These are phyloP conservation scores for Sander vitreus DNA, from an alignment of 2,113 vertebrate species.

Conservation along the genomic window DNA sequence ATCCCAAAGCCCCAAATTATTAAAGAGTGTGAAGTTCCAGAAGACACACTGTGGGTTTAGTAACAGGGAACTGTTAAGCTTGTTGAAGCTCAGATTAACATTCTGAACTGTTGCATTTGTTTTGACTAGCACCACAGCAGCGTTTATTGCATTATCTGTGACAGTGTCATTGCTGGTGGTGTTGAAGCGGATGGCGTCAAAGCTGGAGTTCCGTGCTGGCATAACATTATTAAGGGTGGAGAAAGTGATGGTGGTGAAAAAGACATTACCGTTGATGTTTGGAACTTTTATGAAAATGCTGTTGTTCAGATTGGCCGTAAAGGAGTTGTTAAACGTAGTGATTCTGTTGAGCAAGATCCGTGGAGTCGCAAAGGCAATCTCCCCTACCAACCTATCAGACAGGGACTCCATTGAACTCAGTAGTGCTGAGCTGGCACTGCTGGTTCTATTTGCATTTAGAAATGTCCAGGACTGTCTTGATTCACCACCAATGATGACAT, in stretches of 20 bases:
- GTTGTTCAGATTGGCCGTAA: constrained; percentile 44
- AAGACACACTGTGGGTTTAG: constrained; percentile 83
- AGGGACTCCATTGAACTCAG: constrained; percentile 84
- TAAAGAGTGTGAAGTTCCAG: constrained; percentile 84
- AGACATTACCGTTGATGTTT: constrained; percentile 1
- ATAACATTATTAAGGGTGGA: constrained; percentile 82
- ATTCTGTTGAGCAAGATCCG: constrained; percentile 64
- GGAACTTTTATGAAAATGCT: constrained; percentile 76
- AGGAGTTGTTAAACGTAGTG: constrained; percentile 25
- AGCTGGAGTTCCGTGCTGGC: constrained; percentile 56
- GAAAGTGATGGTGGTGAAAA: constrained; percentile 81
- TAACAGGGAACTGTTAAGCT: constrained; percentile 70
- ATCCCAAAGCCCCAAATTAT: constrained; percentile 80
- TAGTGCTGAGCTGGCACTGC: constrained; percentile 75
- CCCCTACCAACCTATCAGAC: constrained; percentile 49
- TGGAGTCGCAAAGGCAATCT: constrained; percentile 29
- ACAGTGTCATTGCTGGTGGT: constrained; percentile 75
- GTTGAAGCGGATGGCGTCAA: background rate
- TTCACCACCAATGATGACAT: constrained; percentile 59
- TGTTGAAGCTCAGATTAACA: constrained; percentile 81
- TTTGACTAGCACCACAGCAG: constrained; percentile 83
- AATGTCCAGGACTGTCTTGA: constrained; percentile 63
- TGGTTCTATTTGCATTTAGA: constrained; percentile 58
- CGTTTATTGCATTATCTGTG: constrained; percentile 74
- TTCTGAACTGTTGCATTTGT: constrained; percentile 64